Conservation (phyloP, 2,113 vertebrate species). For the Ciconia boyciana region DNA sequence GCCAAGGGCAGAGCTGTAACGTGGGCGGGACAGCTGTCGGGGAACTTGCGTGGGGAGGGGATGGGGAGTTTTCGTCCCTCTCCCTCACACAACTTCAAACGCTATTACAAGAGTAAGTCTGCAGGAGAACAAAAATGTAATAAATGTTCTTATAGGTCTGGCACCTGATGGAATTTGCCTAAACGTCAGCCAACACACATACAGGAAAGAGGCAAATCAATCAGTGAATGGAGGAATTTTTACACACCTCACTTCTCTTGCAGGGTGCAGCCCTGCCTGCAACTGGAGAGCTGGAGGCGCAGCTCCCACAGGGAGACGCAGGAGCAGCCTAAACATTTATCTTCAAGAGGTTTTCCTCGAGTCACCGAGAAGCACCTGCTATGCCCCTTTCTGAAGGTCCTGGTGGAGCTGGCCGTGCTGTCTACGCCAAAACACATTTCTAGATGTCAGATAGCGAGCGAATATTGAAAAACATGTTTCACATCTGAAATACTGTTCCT, state of each 20-base stretch:
- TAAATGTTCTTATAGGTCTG: background rate
- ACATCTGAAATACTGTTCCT: background rate
- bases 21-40: fast-evolving
- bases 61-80: background rate
- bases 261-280: background rate
- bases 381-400: background rate
- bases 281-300: fast-evolving
- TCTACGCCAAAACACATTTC: background rate
- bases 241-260: background rate
- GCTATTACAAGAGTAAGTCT: background rate
- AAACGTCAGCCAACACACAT: background rate
- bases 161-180: background rate
- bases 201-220: background rate
- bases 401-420: background rate
- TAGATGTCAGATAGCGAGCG: background rate
- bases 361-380: background rate
- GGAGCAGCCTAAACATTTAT: background rate
- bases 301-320: background rate
- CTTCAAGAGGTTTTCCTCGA: background rate
- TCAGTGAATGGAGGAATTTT: background rate
- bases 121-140: background rate
- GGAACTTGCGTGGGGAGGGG: fast-evolving
- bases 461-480: background rate
- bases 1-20: background rate
- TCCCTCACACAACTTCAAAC: background rate